A percentile compares a stretch with the other conserved stretches of the same genome.
phyloP scores from a whole-genome alignment of 2,113 vertebrate species.

The Amphilophus citrinellus region DNA sequence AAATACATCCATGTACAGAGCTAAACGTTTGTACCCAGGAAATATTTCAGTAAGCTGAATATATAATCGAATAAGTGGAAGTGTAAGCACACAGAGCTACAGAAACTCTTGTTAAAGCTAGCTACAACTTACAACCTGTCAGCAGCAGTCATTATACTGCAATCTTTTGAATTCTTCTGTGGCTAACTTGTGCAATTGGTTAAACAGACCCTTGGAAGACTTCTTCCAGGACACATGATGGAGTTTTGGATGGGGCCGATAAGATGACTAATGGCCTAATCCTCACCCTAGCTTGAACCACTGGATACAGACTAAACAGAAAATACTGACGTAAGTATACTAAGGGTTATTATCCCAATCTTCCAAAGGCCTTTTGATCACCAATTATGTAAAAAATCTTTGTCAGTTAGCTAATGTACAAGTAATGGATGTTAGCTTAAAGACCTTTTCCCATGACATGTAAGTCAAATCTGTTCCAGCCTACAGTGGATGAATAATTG shows the following conservation, averaged over 20 bases:
- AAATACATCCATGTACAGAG: background rate
- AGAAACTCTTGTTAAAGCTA: conserved; percentile 34
- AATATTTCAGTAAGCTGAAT: conserved; percentile 33
- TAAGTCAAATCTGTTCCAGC: conserved; percentile 30
- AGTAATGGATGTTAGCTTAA: conserved; percentile 13
- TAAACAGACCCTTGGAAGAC: conserved; percentile 20
- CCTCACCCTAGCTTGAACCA: conserved; percentile 1
- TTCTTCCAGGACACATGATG: conserved; percentile 6
- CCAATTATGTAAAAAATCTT: background rate
- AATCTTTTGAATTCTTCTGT: conserved; percentile 30
- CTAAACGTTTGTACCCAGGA: conserved; percentile 14
- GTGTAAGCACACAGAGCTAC: conserved; percentile 8
- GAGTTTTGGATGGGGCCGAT: background rate
- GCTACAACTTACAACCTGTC: conserved; percentile 32
- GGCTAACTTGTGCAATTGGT: conserved; percentile 8
- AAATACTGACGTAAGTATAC: background rate
- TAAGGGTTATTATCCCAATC: background rate
- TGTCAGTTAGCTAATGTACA: conserved; percentile 11
- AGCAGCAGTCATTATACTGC: conserved; percentile 43
- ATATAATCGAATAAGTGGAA: conserved; percentile 48
- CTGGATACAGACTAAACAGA: conserved; percentile 5
- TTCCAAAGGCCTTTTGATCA: background rate
- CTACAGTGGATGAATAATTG: conserved; percentile 59
- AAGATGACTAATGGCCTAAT: conserved; percentile 14
- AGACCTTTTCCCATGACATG: conserved; percentile 63